Evolutionary conservation across 1,140 invertebrate genomes (phyloP).

Genomic region (Apocrypta bakeri): DNA sequence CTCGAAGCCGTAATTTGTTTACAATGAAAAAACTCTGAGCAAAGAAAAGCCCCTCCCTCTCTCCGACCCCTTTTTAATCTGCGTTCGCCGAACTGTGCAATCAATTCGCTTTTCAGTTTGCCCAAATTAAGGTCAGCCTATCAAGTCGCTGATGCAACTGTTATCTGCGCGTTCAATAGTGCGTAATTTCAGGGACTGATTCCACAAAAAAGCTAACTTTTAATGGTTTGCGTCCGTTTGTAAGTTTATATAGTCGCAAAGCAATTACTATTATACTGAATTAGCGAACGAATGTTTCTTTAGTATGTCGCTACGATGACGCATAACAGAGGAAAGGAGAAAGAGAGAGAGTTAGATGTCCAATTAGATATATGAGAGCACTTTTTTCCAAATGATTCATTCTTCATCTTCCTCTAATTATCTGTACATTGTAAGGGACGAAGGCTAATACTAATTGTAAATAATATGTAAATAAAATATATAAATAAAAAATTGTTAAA

Average conservation of each 20-base stretch:
- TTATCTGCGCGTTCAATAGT: not conserved
- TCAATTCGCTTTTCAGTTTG: conserved; percentile 34
- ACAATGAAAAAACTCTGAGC: not conserved
- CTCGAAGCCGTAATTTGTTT: not conserved
- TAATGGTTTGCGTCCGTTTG: not conserved
- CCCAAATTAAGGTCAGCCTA: conserved; percentile 34
- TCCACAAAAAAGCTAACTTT: not conserved
- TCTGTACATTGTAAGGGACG: conserved; percentile 18
- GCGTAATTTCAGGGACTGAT: conserved; percentile 29
- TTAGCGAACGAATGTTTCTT: conserved; percentile 39
- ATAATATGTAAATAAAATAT: conserved; percentile 29
- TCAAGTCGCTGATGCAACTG: not conserved
- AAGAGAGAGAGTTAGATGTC: conserved; percentile 18
- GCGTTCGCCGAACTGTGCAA: not conserved
- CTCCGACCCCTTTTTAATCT: not conserved
- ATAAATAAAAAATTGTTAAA: not conserved
- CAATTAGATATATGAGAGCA: conserved; percentile 33
- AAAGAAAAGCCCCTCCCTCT: not conserved
- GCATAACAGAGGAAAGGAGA: not conserved
- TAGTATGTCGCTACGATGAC: not conserved
- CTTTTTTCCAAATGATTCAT: not conserved
- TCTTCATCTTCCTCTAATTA: not conserved
- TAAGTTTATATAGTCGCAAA: not conserved
- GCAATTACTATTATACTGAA: conserved; percentile 40
- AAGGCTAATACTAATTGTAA: no score